Base-by-base conservation (phyloP, 2,113 vertebrate species). In the Coregonus clupeaformis region DNA sequence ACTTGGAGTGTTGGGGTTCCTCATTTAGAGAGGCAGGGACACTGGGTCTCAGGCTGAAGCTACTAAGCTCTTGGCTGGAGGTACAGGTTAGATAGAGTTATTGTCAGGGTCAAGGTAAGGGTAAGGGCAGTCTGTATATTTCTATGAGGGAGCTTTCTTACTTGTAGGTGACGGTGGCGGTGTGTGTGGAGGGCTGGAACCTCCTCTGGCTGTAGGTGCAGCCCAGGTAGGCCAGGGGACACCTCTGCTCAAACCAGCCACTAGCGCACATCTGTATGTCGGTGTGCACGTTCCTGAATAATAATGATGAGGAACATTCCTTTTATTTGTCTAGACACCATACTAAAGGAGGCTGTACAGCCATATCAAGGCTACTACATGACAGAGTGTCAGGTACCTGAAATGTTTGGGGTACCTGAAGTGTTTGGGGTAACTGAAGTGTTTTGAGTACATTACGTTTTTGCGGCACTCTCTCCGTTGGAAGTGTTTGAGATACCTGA, bases 231-330 rank as follows among this genome's bases (percentile, higher is more conserved):
- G 97, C 91, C 0, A 99, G 90, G 0, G 98, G 98, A 77, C 98
- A 99, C n/a, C 97, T 91, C 75, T 95, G 95, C 83, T 97, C 93
- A 77, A 96, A 98, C 98, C 98, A 99, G n/a, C 96, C 95, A 0
- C 93, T 93, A 80, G 98, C 84, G 81, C 92, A 89, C 0, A 93
- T 95, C 90, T 98, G 96, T 77, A 99, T 96, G 82, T 99, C 97
- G 20, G 94, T 84, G 1, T 99, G 98, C 73, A 95, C 92, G 0
- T 98, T 99, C 86, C 94, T 91, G 82, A 49, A 78, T 22, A 11
- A 55, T 45, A 42, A 63, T 6, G 14, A 73, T 36, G 14, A 65
- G 9, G 27, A 30, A 14, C 3, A 14, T 66, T 32, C 1, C 32
- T 30, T 66, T 29, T 6, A 66, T 30, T 24, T 30, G 29, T 66